Conservation (phyloP, 2,113 vertebrate genomes). For the Mesembrinibis cayennensis region DNA sequence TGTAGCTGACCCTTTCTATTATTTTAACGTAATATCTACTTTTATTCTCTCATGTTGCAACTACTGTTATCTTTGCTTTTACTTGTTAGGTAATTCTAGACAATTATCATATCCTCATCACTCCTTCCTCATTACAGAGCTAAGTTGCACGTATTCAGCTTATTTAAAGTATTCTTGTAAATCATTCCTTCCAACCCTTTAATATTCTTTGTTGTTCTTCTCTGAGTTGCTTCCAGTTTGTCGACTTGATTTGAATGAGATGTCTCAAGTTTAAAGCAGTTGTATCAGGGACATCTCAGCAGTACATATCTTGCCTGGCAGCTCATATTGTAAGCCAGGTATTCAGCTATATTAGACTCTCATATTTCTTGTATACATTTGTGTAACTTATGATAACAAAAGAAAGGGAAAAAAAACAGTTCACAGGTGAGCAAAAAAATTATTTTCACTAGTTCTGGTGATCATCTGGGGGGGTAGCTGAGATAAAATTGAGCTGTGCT, state of each 20-base stretch:
- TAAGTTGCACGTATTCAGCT: neutral
- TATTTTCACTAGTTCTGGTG: neutral
- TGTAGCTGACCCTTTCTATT: neutral
- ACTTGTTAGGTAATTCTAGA: neutral
- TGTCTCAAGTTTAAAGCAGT: neutral
- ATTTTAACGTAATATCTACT: neutral
- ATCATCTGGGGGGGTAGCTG: neutral
- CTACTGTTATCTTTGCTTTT: neutral
- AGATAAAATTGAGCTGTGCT: neutral
- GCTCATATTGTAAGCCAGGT: neutral
- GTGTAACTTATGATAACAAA: neutral
- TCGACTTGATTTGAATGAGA: neutral
- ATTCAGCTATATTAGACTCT: neutral
- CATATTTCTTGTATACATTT: neutral
- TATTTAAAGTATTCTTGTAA: neutral
- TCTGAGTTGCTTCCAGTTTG: neutral
- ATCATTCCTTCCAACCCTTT: neutral
- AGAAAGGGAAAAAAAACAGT: neutral
- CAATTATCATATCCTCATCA: neutral
- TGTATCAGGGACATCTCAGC: neutral
- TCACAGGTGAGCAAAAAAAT: neutral
- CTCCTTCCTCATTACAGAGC: neutral
- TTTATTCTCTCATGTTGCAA: neutral
- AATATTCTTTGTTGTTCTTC: neutral
- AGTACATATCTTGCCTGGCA: neutral